phyloP scores from a whole-genome alignment of 2,888 invertebrate species.

The Drosophila atripex region DNA sequence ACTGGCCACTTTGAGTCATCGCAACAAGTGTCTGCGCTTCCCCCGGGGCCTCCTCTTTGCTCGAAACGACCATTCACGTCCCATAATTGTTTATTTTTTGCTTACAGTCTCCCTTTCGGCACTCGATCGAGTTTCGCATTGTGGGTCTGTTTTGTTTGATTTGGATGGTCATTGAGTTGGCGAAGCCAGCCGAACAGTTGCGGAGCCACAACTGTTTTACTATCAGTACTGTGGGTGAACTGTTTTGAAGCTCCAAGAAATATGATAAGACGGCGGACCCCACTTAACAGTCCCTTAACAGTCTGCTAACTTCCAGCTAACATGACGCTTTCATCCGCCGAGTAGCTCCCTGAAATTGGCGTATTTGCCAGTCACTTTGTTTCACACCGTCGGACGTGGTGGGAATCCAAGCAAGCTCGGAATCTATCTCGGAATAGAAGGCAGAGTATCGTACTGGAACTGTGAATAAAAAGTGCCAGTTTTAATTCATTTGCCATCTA shows the following conservation, averaged over 20 bases:
- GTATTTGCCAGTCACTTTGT: constrained; percentile 5
- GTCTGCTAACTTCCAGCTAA: not conserved
- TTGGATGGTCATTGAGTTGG: not conserved
- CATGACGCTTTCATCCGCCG: not conserved
- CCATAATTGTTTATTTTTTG: constrained; percentile 35
- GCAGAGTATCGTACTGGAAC: constrained; percentile 13
- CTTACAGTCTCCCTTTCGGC: constrained; percentile 28
- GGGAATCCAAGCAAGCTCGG: not conserved
- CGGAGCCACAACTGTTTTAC: not conserved
- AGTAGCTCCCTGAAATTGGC: constrained; percentile 4
- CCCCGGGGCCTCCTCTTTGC: constrained; percentile 19
- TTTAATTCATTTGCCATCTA: constrained; percentile 41
- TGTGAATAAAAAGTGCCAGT: constrained; percentile 21
- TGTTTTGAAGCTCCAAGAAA: not conserved
- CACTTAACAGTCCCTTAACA: not conserved
- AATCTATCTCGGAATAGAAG: not conserved
- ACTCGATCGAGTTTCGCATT: constrained; percentile 36
- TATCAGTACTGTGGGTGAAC: not conserved
- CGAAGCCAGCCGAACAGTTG: not conserved
- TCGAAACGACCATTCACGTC: constrained; percentile 33
- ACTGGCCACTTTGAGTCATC: constrained; percentile 30
- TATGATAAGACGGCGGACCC: not conserved
- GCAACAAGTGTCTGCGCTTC: constrained; percentile 4
- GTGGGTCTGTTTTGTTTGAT: constrained; percentile 2
- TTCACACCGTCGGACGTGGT: not conserved